These are phyloP conservation scores for Temnothorax unifasciatus DNA, from an alignment of 2,888 invertebrate genomes.

Conservation along the genomic window DNA sequence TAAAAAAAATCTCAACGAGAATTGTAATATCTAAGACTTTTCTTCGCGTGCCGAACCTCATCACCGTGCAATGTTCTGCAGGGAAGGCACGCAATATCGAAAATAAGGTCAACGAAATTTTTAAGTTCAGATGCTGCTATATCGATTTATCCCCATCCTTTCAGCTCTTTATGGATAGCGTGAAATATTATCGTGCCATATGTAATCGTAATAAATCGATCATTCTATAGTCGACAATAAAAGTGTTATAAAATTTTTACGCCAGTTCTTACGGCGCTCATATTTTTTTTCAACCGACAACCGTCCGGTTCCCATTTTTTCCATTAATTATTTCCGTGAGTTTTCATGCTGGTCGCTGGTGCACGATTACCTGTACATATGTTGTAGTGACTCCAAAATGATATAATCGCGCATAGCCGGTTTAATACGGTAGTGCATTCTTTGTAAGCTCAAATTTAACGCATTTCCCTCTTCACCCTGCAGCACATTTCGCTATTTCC, in stretches of 20 bases:
- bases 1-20: background rate
- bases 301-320: slow-evolving; percentile 5
- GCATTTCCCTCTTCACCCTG: background rate
- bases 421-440: slow-evolving; percentile 30
- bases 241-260: slow-evolving; percentile 31
- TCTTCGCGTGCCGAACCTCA: background rate
- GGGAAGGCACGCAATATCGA: background rate
- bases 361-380: slow-evolving; percentile 60
- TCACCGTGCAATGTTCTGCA: background rate
- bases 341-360: slow-evolving; percentile 10
- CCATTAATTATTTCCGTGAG: slow-evolving; percentile 41
- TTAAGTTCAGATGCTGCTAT: background rate
- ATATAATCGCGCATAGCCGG: slow-evolving; percentile 51
- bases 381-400: background rate
- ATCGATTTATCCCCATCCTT: slow-evolving; percentile 5
- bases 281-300: slow-evolving; percentile 1
- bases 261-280: slow-evolving; percentile 20
- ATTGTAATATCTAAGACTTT: background rate
- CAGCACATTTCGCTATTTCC: slow-evolving; percentile 7
- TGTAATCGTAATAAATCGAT: slow-evolving; percentile 14
- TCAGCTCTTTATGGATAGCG: slow-evolving; percentile 4
- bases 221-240: background rate
- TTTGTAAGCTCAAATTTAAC: slow-evolving; percentile 62
- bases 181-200: background rate
- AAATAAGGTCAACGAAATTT: slow-evolving; percentile 5